Evolutionary conservation across 2,888 invertebrate genomes (phyloP), one percentile per base, ranked within the genome.

Genomic region (Acronicta psi): DNA sequence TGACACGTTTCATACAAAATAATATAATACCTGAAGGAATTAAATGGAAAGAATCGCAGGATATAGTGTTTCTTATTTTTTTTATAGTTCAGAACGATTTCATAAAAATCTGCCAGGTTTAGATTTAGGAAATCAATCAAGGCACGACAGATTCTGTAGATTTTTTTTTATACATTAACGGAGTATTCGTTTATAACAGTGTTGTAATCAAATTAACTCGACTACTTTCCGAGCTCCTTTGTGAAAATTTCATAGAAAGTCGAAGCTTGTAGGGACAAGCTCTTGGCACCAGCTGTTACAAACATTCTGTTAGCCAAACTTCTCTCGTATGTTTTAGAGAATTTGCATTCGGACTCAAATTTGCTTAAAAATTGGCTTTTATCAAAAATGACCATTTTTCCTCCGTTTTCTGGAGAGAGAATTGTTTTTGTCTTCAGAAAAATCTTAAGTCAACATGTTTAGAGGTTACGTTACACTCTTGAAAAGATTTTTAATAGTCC

Each of bases 271-370:
- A 36, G 14, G 46, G 42, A 52, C 43, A 40, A 40, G 46, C 14
- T 37, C 16, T 41, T 52, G 41, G 41, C 36, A 51, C 13, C 47
- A 57, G 50, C 17, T 51, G 47, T 34, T 50, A 16, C 49, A 31
- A 62, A 71, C 38, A 43, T 45, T 46, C 43, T 47, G 42, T 54
- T 37, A n/a, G 41, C 54, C 34, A 52, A 61, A n/a, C 41, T 50
- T 55, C 13, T 44, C 38, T 43, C 46, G 20, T 54, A 46, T 57
- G 36, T 55, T 57, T 47, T 13, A 43, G 17, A 49, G 16, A 54
- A 57, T 72, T 57, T 63, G 44, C 34, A 59, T 56, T 59, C 13
- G 17, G 14, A 31, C 37, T 69, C 13, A 25, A 47, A 55, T 49
- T 56, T 46, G 20, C 23, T 45, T 23, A 31, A 20, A 46, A 62